A percentile compares a stretch with the other conserved stretches of the same genome.
phyloP scores from a whole-genome alignment of 2,113 vertebrate species.

The Nymphicus hollandicus region DNA sequence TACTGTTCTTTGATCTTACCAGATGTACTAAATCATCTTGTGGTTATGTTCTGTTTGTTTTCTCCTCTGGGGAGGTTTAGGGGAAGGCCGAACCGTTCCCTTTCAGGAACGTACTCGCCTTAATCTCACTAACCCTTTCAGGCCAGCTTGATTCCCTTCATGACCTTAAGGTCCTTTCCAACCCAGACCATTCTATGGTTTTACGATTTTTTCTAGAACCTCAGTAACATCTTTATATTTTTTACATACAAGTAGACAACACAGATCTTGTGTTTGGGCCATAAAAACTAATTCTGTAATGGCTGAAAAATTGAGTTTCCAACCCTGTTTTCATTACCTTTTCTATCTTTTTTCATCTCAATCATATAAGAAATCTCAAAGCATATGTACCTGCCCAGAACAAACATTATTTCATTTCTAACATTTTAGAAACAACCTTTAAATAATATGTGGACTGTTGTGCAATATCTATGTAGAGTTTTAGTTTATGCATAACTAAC shows the following conservation, averaged over 20 bases:
- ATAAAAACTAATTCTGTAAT: not conserved
- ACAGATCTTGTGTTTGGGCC: not conserved
- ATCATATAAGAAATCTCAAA: not conserved
- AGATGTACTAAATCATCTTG: too few relatives aligned
- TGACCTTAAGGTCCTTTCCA: too few relatives aligned
- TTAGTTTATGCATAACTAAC: constrained; percentile 16
- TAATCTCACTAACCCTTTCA: too few relatives aligned
- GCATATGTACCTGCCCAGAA: not conserved
- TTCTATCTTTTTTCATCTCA: not conserved
- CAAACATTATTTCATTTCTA: not conserved
- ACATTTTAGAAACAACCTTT: constrained; percentile 3
- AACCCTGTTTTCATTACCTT: not conserved
- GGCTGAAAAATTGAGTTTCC: not conserved
- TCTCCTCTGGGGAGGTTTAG: too few relatives aligned
- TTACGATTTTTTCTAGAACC: not conserved
- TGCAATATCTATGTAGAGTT: not conserved
- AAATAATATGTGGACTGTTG: not conserved
- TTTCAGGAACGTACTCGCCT: too few relatives aligned
- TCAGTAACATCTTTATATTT: not conserved
- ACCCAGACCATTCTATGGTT: not conserved
- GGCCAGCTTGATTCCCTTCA: too few relatives aligned
- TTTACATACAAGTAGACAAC: not conserved
- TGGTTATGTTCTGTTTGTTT: too few relatives aligned
- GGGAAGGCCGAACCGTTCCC: too few relatives aligned
- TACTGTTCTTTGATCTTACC: too few relatives aligned